Percentiles rank a stretch among this genome's conserved stretches.
phyloP scores from a whole-genome alignment of 2,888 invertebrate species.

The Drosophila nr. medialis region DNA sequence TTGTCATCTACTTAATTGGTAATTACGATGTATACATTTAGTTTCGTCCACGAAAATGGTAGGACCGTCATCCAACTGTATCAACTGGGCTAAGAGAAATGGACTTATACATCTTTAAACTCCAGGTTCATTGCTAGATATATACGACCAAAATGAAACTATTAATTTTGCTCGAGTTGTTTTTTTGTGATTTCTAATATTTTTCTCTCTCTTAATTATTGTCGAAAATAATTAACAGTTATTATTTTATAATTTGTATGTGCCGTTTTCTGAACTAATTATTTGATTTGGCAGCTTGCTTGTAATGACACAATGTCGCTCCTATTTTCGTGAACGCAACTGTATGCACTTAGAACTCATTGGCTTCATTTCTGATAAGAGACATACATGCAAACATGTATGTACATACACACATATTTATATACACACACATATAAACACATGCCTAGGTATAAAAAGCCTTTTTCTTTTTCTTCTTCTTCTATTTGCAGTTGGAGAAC shows the following conservation, averaged over 20 bases:
- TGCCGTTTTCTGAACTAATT: not conserved
- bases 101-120: no score
- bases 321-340: conserved; percentile 1
- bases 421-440: conserved; percentile 48
- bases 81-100: not conserved
- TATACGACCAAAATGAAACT: not conserved
- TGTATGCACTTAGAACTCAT: not conserved
- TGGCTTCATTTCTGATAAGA: not conserved
- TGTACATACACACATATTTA: conserved; percentile 27
- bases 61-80: not conserved
- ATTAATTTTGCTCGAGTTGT: not conserved
- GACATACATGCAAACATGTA: conserved; percentile 1
- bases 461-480: not conserved
- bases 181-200: no score
- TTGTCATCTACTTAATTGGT: not conserved
- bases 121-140: not conserved
- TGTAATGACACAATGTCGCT: not conserved
- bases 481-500: conserved; percentile 15
- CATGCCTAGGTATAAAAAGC: conserved; percentile 56
- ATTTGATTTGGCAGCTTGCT: not conserved
- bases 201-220: no score
- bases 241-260: not conserved
- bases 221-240: not conserved
- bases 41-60: not conserved
- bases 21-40: not conserved